Conservation (phyloP, 2,888 invertebrate genomes). For the Thalpophila matura region DNA sequence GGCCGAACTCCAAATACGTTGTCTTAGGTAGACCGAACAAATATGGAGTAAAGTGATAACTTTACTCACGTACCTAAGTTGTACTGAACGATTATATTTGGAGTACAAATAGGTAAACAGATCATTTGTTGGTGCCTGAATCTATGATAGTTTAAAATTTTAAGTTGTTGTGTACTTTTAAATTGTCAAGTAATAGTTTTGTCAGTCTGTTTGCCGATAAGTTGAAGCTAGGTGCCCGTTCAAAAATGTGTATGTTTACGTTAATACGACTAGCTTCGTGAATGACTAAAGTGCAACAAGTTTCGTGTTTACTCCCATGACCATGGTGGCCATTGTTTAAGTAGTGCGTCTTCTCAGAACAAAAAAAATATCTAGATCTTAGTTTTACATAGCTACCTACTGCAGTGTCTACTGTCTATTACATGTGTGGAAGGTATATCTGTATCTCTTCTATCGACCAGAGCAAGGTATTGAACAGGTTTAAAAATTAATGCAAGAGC, state of each 20-base stretch:
- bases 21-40: conserved; percentile 51
- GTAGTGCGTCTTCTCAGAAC: neutral
- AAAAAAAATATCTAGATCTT: conserved; percentile 1
- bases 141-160: too few relatives aligned
- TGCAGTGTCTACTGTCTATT: neutral
- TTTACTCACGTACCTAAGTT: conserved; percentile 11
- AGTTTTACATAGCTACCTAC: too few relatives aligned
- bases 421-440: neutral
- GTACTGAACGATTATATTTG: neutral
- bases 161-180: too few relatives aligned
- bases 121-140: too few relatives aligned
- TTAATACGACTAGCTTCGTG: neutral
- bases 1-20: conserved; percentile 57
- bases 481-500: conserved; percentile 9
- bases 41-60: conserved; percentile 40
- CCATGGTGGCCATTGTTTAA: neutral
- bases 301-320: neutral
- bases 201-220: too few relatives aligned
- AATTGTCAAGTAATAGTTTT: too few relatives aligned
- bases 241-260: too few relatives aligned
- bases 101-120: neutral
- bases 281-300: conserved; percentile 23
- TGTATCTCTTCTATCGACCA: neutral
- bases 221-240: too few relatives aligned
- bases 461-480: neutral